Percentiles rank a stretch among this genome's conserved stretches.
These are phyloP conservation scores for Athripsodes cinereus DNA, from an alignment of 2,888 invertebrate genomes.

Conservation along the genomic window DNA sequence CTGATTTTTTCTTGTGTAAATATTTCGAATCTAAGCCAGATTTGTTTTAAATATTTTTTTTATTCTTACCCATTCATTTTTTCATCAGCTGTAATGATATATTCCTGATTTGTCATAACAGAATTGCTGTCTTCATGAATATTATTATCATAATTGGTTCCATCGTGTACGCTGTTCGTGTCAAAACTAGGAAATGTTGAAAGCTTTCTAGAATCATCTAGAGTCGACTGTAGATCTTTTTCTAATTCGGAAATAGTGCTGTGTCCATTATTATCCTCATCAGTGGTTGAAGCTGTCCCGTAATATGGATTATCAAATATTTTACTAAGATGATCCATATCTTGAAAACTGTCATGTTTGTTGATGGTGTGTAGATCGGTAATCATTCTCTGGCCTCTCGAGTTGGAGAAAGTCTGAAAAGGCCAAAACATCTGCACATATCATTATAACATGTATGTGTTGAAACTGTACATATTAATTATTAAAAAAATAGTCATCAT, in stretches of 20 bases:
- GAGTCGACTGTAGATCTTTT: slow-evolving; percentile 2
- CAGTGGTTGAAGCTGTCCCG: neutral
- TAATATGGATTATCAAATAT: neutral
- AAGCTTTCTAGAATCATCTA: slow-evolving; percentile 2
- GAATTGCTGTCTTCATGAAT: slow-evolving; percentile 19
- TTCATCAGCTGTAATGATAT: slow-evolving; percentile 19
- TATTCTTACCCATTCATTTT: slow-evolving; percentile 12
- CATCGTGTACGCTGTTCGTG: neutral
- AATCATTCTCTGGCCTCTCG: slow-evolving; percentile 63
- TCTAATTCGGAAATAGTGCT: neutral
- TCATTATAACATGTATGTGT: slow-evolving; percentile 20
- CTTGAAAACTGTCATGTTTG: slow-evolving; percentile 27
- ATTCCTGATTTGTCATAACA: slow-evolving; percentile 14
- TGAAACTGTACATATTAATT: no score
- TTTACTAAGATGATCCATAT: neutral
- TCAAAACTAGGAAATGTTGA: neutral
- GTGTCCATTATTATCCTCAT: neutral
- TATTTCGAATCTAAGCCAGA: neutral
- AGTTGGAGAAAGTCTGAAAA: slow-evolving; percentile 68
- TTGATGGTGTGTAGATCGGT: slow-evolving; percentile 42
- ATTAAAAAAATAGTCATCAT: no score
- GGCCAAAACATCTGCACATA: slow-evolving; percentile 68
- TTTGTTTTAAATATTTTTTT: no score
- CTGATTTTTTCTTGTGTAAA: neutral
- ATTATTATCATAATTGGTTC: slow-evolving; percentile 1